These are phyloP conservation scores for Peromyscus eremicus DNA, from an alignment of 2,797 vertebrate species.

Conservation along the genomic window DNA sequence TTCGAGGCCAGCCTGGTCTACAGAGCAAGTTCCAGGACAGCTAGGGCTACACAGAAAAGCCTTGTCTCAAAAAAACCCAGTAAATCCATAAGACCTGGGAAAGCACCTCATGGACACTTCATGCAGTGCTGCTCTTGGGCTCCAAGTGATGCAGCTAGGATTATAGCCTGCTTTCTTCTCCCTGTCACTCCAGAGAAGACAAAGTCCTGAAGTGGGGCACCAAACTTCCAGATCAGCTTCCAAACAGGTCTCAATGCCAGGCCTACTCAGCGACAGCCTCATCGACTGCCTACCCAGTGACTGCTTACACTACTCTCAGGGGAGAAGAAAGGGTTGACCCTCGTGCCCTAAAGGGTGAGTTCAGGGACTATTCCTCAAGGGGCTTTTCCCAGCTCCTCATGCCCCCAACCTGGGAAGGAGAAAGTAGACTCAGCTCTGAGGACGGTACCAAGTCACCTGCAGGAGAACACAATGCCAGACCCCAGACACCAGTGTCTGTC, in stretches of 20 bases:
- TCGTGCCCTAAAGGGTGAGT: not conserved
- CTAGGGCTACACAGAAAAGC: not conserved
- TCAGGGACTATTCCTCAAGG: not conserved
- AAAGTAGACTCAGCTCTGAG: not conserved
- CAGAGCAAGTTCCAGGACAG: not conserved
- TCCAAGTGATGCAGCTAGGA: not conserved
- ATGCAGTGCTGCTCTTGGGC: not conserved
- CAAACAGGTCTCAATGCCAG: not conserved
- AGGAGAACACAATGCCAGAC: not conserved
- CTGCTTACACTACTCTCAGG: not conserved
- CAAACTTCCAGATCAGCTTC: not conserved
- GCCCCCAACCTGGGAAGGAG: not conserved
- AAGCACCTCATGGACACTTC: not conserved
- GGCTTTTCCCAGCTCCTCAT: not conserved
- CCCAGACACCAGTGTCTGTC: not conserved
- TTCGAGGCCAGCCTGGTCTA: not conserved
- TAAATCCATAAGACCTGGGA: not conserved
- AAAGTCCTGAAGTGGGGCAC: not conserved
- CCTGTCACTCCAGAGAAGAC: not conserved
- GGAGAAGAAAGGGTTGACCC: not conserved
- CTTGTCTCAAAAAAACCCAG: not conserved
- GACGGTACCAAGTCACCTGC: not conserved
- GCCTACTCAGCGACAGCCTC: slow-evolving; percentile 27
- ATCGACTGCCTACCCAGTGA: slow-evolving; percentile 2
- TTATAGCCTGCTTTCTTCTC: not conserved